phyloP scores from a whole-genome alignment of 2,113 vertebrate genomes.

The Silurus asotus region DNA sequence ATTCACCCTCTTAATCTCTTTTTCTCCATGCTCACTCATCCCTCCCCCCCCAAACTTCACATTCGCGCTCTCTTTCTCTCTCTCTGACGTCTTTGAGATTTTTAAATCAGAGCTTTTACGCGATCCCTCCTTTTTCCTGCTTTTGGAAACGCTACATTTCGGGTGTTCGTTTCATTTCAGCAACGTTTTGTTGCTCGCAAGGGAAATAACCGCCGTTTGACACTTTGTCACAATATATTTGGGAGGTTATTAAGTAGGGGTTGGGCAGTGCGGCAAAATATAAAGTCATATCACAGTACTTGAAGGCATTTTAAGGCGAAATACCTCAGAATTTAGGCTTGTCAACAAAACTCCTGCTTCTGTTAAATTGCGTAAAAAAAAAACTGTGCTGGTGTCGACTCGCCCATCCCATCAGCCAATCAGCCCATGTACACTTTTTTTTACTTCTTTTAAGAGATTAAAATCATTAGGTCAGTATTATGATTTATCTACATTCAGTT shows the following conservation, averaged over 20 bases:
- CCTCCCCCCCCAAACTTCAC: not conserved
- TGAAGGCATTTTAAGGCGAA: not conserved
- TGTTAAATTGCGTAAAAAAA: not conserved
- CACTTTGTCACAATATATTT: slow-evolving; percentile 18
- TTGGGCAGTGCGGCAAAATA: not conserved
- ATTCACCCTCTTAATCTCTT: slow-evolving; percentile 29
- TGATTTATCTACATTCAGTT: too few relatives aligned
- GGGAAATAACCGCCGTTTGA: not conserved
- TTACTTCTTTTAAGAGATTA: not conserved
- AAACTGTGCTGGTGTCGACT: not conserved
- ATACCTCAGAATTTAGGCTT: not conserved
- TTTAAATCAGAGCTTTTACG: slow-evolving; percentile 31
- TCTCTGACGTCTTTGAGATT: not conserved
- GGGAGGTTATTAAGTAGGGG: slow-evolving; percentile 10
- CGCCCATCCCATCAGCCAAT: not conserved
- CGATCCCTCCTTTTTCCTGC: slow-evolving; percentile 24
- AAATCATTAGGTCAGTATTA: not conserved
- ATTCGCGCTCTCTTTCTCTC: not conserved
- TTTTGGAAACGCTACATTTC: slow-evolving; percentile 4
- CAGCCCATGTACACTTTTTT: not conserved
- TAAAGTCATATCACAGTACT: not conserved
- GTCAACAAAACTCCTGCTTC: not conserved
- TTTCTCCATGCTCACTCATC: not conserved
- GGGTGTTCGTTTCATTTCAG: slow-evolving; percentile 19
- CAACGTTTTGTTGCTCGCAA: not conserved